Evolutionary conservation across 2,888 invertebrate species (phyloP).

Genomic region (Drosophila yooni): DNA sequence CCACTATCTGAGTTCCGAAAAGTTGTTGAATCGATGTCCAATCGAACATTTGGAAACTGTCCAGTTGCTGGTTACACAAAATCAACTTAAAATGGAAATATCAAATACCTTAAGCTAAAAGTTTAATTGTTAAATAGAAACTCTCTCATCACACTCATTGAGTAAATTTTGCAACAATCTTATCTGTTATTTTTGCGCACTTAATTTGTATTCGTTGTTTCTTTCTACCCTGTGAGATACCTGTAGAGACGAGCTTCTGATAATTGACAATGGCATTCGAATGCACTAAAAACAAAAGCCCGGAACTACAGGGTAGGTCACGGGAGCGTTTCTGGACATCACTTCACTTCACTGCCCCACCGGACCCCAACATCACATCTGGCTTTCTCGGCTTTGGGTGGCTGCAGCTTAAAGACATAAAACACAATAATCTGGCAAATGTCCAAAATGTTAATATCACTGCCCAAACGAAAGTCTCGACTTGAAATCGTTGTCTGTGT

Average conservation of each 20-base stretch:
- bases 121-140: neutral
- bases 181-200: neutral
- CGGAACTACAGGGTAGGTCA: slow-evolving; percentile 99
- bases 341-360: slow-evolving; percentile 15
- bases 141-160: neutral
- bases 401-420: slow-evolving; percentile 29
- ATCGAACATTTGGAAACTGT: neutral
- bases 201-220: slow-evolving; percentile 69
- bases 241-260: slow-evolving; percentile 99
- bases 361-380: no score
- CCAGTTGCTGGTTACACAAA: neutral
- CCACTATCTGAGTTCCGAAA: no score
- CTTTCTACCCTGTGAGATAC: slow-evolving; percentile 96
- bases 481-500: slow-evolving; percentile 6
- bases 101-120: neutral
- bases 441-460: slow-evolving; percentile 36
- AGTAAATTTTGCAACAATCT: neutral
- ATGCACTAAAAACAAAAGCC: slow-evolving; percentile 95
- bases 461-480: slow-evolving; percentile 3
- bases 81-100: neutral
- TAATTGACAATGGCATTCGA: slow-evolving; percentile 83
- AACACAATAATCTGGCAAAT: slow-evolving; percentile 48
- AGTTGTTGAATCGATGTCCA: no score
- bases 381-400: neutral
- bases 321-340: slow-evolving; percentile 88